Percentiles rank a stretch among this genome's conserved stretches.
These are phyloP conservation scores for Chanos chanos DNA, from an alignment of 2,797 vertebrate genomes.

Conservation along the genomic window DNA sequence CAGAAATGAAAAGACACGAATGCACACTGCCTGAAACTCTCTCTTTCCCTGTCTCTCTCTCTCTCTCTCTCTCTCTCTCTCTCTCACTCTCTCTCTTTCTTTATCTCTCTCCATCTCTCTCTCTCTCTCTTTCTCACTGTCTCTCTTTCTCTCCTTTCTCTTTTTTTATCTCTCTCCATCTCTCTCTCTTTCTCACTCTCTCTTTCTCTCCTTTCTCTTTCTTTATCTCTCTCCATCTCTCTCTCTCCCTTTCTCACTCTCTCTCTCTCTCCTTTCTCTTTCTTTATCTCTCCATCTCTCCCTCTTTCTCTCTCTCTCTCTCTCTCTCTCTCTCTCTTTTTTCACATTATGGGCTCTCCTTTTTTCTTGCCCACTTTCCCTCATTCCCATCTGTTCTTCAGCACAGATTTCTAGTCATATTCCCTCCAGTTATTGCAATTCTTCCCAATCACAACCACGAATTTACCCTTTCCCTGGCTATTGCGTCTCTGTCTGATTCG, in stretches of 20 bases:
- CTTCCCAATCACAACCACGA: constrained; percentile 59
- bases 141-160: constrained; percentile 53
- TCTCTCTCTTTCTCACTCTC: constrained; percentile 4
- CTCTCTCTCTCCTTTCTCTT: constrained; percentile 51
- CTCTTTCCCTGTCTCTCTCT: constrained; percentile 1
- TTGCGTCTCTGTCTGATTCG: constrained; percentile 41
- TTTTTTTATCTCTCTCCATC: constrained; percentile 5
- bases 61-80: constrained; percentile 3
- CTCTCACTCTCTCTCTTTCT: constrained; percentile 39
- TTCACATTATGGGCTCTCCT: neutral
- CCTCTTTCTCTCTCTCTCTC: constrained; percentile 5
- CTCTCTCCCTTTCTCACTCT: neutral
- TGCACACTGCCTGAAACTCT: too few species aligned
- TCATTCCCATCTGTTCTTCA: constrained; percentile 62
- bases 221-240: constrained; percentile 44
- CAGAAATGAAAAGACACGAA: neutral
- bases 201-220: constrained; percentile 54
- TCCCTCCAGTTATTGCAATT: constrained; percentile 63
- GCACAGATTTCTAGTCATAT: constrained; percentile 63
- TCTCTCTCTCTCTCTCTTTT: constrained; percentile 31
- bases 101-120: neutral
- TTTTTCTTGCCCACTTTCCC: constrained; percentile 19
- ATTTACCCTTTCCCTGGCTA: constrained; percentile 11
- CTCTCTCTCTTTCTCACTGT: constrained; percentile 3
- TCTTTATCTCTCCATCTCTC: constrained; percentile 46